Evolutionary conservation across 2,113 vertebrate genomes (phyloP).

Genomic region (Zootoca vivipara): DNA sequence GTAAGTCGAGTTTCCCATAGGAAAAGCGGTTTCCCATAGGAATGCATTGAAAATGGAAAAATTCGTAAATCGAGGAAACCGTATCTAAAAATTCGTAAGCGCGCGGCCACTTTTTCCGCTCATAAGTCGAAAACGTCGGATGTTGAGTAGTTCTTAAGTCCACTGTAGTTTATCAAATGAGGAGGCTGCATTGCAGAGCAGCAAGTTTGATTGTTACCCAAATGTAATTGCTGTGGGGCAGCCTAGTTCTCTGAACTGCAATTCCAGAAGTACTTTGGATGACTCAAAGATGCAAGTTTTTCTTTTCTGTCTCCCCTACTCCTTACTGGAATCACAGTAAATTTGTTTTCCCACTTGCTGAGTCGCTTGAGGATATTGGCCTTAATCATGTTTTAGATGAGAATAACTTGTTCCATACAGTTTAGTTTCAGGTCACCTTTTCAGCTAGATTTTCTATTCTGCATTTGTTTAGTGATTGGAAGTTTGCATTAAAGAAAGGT

Average conservation of each 20-base stretch:
- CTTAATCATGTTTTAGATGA: background rate
- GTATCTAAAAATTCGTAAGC: too few species aligned
- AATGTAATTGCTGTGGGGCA: background rate
- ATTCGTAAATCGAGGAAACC: too few species aligned
- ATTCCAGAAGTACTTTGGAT: background rate
- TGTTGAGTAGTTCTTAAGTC: too few species aligned
- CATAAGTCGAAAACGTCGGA: too few species aligned
- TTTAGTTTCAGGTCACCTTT: background rate
- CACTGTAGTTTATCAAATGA: background rate
- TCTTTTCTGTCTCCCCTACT: background rate
- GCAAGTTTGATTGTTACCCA: background rate
- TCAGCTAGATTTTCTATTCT: background rate
- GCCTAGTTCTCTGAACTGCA: background rate
- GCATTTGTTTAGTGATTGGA: background rate
- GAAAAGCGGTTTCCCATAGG: too few species aligned
- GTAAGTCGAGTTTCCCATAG: too few species aligned
- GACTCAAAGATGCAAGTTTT: background rate
- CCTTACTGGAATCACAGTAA: background rate
- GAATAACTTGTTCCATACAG: background rate
- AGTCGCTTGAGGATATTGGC: constrained; percentile 20
- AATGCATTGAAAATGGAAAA: too few species aligned
- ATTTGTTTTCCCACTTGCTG: constrained; percentile 11
- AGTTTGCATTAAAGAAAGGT: background rate
- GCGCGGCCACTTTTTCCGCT: too few species aligned
- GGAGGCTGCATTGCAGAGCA: background rate